Evolutionary conservation across 2,797 vertebrate species (phyloP).

Genomic region (Synaphobranchus kaupii): DNA sequence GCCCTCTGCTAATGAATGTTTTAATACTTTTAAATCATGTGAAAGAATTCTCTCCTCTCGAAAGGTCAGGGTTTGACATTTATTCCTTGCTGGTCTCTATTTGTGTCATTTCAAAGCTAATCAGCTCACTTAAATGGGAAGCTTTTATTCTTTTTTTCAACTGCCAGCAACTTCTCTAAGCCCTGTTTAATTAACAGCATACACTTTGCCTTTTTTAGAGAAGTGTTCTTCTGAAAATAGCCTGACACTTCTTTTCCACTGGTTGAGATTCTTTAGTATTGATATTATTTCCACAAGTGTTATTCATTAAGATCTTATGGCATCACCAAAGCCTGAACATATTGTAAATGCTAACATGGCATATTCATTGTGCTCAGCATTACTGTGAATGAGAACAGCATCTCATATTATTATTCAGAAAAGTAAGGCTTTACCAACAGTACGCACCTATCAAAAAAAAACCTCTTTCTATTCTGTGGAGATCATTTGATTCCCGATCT

Average conservation of each 20-base stretch:
- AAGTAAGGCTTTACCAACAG: background rate
- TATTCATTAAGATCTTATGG: background rate
- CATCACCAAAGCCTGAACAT: background rate
- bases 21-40: constrained; percentile 20
- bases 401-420: background rate
- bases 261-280: background rate
- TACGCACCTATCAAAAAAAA: background rate
- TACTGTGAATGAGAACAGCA: too few relatives aligned
- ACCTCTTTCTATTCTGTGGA: background rate
- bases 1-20: constrained; percentile 17
- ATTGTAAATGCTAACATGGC: background rate
- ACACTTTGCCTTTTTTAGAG: background rate
- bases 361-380: background rate
- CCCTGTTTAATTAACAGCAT: background rate
- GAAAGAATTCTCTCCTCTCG: constrained; percentile 24
- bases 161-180: background rate
- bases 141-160: constrained; percentile 11
- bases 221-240: background rate
- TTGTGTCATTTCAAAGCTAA: constrained; percentile 20
- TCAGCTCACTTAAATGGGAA: constrained; percentile 6
- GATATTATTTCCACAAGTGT: background rate
- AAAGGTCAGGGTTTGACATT: constrained; percentile 27
- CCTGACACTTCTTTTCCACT: background rate
- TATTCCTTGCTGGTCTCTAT: constrained; percentile 21
- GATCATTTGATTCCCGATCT: background rate